Base-by-base conservation (phyloP, 2,113 vertebrate species). In the Platysternon megacephalum region DNA sequence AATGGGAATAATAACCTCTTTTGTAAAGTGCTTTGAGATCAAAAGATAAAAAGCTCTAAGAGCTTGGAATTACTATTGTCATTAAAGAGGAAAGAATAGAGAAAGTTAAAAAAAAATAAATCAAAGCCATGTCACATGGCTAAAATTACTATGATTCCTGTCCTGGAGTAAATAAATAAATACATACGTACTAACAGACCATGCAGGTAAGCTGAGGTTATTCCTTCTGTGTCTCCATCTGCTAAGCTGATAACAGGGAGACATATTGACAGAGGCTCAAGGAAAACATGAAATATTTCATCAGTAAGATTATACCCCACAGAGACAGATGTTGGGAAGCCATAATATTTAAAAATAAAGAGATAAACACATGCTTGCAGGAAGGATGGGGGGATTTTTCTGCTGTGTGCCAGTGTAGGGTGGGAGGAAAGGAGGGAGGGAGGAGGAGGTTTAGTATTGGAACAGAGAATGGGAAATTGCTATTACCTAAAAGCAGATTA, bases 221-320 rank as follows among this genome's bases (percentile, higher is more conserved):
- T 94, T 97, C 95, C 96, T 97, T 98, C 95, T 98, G 96, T 32
- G 91, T 97, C 96, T 96, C 97, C 98, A 98, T 98, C 95, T 98
- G 98, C 96, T 99, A 98, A 99, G 98, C 99, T 98, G 98, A 98
- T 98, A 97, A 98, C 98, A 97, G 56, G 61, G 96, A 98, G 98
- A 98, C 98, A 99, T 98, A 99, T 97, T 99, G 99, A 99, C 98
- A 98, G 96, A 93, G 96, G 98, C 98, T 98, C 98, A 98, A 98
- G 98, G 97, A 98, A 98, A 98, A 99, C 98, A 98, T 98, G 96
- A 98, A 99, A 96, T 98, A 98, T 99, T 99, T 99, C 98, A 98
- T 99, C 98, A 98, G 96, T 96, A 95, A 98, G 98, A 99, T 99
- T 99, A 98, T 97, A 98, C 98, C 94, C 95, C 93, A 98, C 97